These are phyloP conservation scores for Eupithecia tripunctaria DNA, from an alignment of 2,888 invertebrate genomes.

Conservation along the genomic window DNA sequence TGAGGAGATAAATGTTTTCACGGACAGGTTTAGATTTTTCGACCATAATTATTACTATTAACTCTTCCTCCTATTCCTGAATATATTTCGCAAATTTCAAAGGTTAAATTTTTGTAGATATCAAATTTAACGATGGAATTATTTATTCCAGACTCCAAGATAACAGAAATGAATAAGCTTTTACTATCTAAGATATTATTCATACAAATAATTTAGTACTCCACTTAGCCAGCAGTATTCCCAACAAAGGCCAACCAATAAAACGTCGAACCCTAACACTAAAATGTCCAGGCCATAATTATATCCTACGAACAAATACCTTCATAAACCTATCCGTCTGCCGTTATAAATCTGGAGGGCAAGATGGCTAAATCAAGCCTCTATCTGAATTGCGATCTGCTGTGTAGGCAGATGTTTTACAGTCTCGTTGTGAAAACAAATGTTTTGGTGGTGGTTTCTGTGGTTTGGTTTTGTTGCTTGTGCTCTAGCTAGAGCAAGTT, in stretches of 20 bases:
- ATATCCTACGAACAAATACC: constrained; percentile 56
- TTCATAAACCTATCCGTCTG: constrained; percentile 69
- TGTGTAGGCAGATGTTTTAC: constrained; percentile 61
- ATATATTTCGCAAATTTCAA: no score
- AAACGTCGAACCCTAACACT: constrained; percentile 34
- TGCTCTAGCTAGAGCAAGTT: constrained; percentile 21
- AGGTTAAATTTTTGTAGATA: not conserved
- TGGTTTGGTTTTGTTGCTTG: constrained; percentile 40
- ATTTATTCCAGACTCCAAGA: not conserved
- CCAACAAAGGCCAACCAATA: constrained; percentile 29
- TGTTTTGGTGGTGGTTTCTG: constrained; percentile 51
- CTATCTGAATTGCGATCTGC: constrained; percentile 72
- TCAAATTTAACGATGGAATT: not conserved
- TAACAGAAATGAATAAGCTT: not conserved
- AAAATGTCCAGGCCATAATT: constrained; percentile 48
- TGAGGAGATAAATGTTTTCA: constrained; percentile 13
- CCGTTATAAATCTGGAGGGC: constrained; percentile 68
- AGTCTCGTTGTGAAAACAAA: constrained; percentile 48
- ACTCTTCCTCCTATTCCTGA: no score
- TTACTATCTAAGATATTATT: constrained; percentile 9
- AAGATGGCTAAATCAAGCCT: constrained; percentile 76
- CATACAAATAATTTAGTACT: constrained; percentile 14
- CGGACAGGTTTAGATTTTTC: not conserved
- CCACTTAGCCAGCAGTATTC: constrained; percentile 25
- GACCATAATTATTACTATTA: not conserved